Evolutionary conservation across 2,113 vertebrate species (phyloP).

Genomic region (Clarias macrocephalus): DNA sequence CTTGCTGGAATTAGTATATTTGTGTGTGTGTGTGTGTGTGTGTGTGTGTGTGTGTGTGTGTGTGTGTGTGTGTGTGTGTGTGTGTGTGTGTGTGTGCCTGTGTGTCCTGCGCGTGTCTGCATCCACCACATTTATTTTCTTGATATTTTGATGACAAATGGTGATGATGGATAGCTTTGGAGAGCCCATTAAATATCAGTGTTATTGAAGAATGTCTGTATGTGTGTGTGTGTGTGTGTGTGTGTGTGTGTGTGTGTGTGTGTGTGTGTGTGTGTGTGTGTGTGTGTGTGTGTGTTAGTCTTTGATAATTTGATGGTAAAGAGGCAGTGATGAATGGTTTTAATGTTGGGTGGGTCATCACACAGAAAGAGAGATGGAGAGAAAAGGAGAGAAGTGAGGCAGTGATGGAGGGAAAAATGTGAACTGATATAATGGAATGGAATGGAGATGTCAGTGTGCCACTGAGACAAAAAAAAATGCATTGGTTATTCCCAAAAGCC

Average conservation of each 20-base stretch:
- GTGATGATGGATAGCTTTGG: slow-evolving; percentile 74
- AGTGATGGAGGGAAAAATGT: slow-evolving; percentile 42
- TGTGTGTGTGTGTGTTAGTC: slow-evolving; percentile 43
- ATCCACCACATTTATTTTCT: slow-evolving; percentile 48
- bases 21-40: slow-evolving; percentile 22
- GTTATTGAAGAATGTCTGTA: slow-evolving; percentile 56
- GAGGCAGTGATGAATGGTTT: slow-evolving; percentile 72
- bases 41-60: background rate
- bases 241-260: slow-evolving; percentile 44
- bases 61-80: slow-evolving; percentile 25
- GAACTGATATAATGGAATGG: slow-evolving; percentile 44
- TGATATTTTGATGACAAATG: slow-evolving; percentile 72
- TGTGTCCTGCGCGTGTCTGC: slow-evolving; percentile 30
- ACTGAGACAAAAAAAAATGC: background rate
- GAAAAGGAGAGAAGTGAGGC: slow-evolving; percentile 32
- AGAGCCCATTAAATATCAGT: slow-evolving; percentile 57
- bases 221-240: slow-evolving; percentile 48
- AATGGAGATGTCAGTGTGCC: slow-evolving; percentile 20
- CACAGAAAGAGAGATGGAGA: slow-evolving; percentile 32
- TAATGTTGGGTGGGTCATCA: slow-evolving; percentile 66
- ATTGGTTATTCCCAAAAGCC: background rate
- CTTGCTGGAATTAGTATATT: slow-evolving; percentile 21
- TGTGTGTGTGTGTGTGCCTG: slow-evolving; percentile 4
- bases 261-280: slow-evolving; percentile 45
- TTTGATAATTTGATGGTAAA: slow-evolving; percentile 68